A percentile compares a stretch with the other conserved stretches of the same genome.
Conservation (phyloP, 2,113 vertebrate species). For the Romanogobio albipinnatus region DNA sequence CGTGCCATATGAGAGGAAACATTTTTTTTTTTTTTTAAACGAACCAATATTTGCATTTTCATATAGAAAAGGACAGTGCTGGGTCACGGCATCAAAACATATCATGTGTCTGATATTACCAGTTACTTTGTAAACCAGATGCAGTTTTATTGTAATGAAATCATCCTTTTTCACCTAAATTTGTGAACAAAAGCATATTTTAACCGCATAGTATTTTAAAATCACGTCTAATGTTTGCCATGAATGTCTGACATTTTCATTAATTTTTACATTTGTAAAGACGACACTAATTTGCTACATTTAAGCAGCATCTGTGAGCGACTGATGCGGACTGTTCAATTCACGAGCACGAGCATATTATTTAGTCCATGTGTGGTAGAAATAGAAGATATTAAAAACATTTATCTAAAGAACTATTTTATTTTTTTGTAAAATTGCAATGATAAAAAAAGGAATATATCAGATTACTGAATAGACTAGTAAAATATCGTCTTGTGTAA, state of each 20-base stretch:
- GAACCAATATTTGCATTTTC: conserved; percentile 23
- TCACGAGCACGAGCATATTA: conserved; percentile 54
- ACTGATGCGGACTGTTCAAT: conserved; percentile 46
- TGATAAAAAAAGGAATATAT: conserved; percentile 42
- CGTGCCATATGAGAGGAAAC: conserved; percentile 61
- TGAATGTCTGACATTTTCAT: conserved; percentile 23
- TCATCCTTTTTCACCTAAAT: conserved; percentile 40
- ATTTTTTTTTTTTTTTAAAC: background rate
- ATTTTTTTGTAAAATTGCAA: conserved; percentile 55
- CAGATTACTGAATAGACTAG: conserved; percentile 54
- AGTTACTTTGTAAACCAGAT: conserved; percentile 28
- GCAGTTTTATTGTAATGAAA: conserved; percentile 34
- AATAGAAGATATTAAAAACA: conserved; percentile 53
- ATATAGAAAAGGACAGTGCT: conserved; percentile 34
- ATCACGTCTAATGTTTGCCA: conserved; percentile 26
- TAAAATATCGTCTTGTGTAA: conserved; percentile 54
- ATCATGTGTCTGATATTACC: conserved; percentile 5
- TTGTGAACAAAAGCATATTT: conserved; percentile 41
- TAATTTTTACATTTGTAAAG: conserved; percentile 57
- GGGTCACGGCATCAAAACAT: conserved; percentile 26
- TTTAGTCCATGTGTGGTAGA: conserved; percentile 56
- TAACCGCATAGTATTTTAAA: conserved; percentile 27
- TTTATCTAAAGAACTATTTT: conserved; percentile 51
- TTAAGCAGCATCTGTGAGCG: conserved; percentile 53
- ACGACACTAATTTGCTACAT: conserved; percentile 38